Evolutionary conservation across 2,888 invertebrate species (phyloP).

Genomic region (Rapana venosa): DNA sequence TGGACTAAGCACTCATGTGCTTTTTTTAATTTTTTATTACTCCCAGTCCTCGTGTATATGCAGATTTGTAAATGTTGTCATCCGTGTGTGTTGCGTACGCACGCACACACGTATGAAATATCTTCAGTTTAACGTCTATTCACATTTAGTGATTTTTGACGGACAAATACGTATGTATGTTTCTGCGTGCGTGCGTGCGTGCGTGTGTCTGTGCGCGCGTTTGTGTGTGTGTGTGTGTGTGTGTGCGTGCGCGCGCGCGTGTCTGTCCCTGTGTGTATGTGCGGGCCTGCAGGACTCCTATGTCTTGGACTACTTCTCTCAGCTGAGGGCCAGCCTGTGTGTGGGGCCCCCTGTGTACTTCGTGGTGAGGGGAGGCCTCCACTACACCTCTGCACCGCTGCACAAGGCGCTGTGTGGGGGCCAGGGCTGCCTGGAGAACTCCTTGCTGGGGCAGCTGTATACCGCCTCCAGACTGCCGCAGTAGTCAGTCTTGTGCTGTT

Average conservation of each 20-base stretch:
- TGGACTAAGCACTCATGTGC: too few relatives aligned
- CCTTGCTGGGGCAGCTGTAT: slow-evolving; percentile 77
- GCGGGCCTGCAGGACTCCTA: slow-evolving; percentile 85
- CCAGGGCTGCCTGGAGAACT: slow-evolving; percentile 77
- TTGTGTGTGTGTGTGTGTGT: too few relatives aligned
- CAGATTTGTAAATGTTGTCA: too few relatives aligned
- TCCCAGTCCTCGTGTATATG: too few relatives aligned
- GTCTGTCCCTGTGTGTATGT: background rate
- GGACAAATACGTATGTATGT: too few relatives aligned
- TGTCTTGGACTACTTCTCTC: slow-evolving; percentile 93
- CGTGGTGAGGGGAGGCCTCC: slow-evolving; percentile 88
- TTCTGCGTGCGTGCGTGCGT: too few relatives aligned
- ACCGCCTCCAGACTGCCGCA: slow-evolving; percentile 69
- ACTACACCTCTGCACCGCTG: slow-evolving; percentile 84
- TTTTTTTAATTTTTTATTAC: too few relatives aligned
- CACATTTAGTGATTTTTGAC: too few relatives aligned
- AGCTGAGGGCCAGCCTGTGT: slow-evolving; percentile 88
- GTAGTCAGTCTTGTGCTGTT: slow-evolving; percentile 57
- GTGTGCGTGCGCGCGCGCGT: background rate
- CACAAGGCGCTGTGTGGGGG: slow-evolving; percentile 85
- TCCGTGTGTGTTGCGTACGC: too few relatives aligned
- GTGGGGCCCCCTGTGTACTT: slow-evolving; percentile 97
- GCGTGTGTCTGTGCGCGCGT: too few relatives aligned
- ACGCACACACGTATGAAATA: too few relatives aligned
- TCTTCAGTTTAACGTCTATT: too few relatives aligned